Evolutionary conservation across 2,113 vertebrate genomes (phyloP).

Genomic region (Aegithalos caudatus): DNA sequence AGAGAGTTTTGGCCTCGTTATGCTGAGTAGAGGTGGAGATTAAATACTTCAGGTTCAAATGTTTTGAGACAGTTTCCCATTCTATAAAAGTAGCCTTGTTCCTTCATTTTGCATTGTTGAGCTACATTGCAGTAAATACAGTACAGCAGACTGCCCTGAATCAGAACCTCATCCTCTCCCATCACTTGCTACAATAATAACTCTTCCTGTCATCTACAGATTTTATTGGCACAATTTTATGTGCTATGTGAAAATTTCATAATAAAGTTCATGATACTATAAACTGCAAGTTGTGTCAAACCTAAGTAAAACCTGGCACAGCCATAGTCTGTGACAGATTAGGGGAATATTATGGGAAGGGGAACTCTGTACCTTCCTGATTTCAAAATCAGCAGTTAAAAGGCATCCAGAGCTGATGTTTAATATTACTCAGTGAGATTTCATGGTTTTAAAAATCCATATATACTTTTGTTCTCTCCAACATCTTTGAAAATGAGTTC

Average conservation of each 20-base stretch:
- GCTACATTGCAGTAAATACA: background rate
- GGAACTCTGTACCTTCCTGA: background rate
- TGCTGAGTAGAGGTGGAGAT: background rate
- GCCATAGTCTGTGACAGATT: background rate
- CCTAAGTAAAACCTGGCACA: background rate
- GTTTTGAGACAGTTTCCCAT: background rate
- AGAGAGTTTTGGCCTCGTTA: background rate
- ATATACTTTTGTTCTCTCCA: background rate
- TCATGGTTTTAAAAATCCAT: background rate
- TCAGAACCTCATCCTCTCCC: background rate
- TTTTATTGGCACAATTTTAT: background rate
- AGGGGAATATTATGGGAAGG: background rate
- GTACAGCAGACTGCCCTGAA: background rate
- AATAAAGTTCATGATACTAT: background rate
- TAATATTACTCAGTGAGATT: background rate
- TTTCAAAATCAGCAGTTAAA: background rate
- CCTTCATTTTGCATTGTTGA: background rate
- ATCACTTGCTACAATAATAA: background rate
- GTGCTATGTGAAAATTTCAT: background rate
- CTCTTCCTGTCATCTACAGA: background rate
- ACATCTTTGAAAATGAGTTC: background rate
- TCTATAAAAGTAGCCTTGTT: background rate
- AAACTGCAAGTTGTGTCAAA: background rate
- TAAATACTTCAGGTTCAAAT: background rate
- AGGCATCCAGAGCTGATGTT: background rate